Conservation (phyloP, 2,888 invertebrate species). For the Tachina fera region DNA sequence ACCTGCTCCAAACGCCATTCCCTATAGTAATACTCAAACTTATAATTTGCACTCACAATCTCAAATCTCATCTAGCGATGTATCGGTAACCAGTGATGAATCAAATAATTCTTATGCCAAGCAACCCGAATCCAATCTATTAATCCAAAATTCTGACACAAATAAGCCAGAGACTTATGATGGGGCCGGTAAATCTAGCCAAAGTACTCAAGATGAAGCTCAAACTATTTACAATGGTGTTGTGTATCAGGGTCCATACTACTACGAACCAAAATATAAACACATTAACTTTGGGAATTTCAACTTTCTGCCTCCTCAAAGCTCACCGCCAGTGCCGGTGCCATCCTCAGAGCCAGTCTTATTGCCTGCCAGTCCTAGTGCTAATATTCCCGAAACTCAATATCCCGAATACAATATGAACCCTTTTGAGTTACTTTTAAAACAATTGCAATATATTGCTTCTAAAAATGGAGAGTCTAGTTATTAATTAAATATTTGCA, state of each 20-base stretch:
- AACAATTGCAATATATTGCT: conserved; percentile 30
- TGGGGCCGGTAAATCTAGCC: neutral
- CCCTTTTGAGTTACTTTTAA: conserved; percentile 27
- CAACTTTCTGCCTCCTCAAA: conserved; percentile 33
- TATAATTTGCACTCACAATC: neutral
- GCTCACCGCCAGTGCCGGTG: neutral
- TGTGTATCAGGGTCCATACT: conserved; percentile 58
- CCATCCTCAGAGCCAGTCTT: neutral
- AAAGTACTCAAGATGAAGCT: conserved; percentile 5
- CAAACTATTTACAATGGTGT: conserved; percentile 55
- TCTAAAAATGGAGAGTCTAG: neutral
- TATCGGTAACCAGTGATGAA: neutral
- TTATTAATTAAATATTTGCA: neutral
- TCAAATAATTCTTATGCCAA: neutral
- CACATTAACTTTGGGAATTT: conserved; percentile 55
- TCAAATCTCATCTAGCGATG: neutral
- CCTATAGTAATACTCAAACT: neutral
- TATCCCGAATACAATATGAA: neutral
- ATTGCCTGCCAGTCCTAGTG: neutral
- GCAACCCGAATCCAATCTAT: neutral
- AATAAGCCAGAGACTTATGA: neutral
- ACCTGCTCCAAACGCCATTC: neutral
- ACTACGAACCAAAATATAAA: conserved; percentile 50
- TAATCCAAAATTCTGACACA: neutral
- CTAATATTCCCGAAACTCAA: neutral